phyloP scores from a whole-genome alignment of 2,797 vertebrate genomes.

The Coreius guichenoti region DNA sequence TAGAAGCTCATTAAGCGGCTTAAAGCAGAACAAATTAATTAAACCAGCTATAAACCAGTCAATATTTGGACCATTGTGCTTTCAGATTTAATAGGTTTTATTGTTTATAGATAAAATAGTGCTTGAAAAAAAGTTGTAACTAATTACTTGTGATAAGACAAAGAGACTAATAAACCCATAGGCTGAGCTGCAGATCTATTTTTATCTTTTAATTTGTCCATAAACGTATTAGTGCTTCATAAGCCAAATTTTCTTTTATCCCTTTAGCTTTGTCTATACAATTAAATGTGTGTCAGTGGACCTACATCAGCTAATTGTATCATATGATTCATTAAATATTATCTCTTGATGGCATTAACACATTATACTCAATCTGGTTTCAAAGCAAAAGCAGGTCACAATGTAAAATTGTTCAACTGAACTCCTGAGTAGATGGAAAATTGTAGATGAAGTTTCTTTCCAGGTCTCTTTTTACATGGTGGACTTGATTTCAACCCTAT shows the following conservation, averaged over 20 bases:
- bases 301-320: neutral
- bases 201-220: neutral
- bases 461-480: neutral
- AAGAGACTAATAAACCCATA: neutral
- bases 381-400: neutral
- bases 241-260: neutral
- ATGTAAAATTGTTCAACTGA: neutral
- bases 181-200: neutral
- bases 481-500: neutral
- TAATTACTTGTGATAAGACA: neutral
- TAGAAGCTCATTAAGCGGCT: constrained; percentile 11
- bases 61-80: neutral
- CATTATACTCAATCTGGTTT: neutral
- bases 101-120: neutral
- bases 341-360: neutral
- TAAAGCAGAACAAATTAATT: constrained; percentile 1
- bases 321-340: neutral
- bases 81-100: neutral
- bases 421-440: neutral
- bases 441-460: neutral
- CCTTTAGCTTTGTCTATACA: neutral
- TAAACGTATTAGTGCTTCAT: constrained; percentile 6
- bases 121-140: neutral
- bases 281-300: constrained; percentile 6
- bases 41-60: constrained; percentile 21